Base-by-base conservation (phyloP, 2,113 vertebrate species). In the Lynx canadensis region DNA sequence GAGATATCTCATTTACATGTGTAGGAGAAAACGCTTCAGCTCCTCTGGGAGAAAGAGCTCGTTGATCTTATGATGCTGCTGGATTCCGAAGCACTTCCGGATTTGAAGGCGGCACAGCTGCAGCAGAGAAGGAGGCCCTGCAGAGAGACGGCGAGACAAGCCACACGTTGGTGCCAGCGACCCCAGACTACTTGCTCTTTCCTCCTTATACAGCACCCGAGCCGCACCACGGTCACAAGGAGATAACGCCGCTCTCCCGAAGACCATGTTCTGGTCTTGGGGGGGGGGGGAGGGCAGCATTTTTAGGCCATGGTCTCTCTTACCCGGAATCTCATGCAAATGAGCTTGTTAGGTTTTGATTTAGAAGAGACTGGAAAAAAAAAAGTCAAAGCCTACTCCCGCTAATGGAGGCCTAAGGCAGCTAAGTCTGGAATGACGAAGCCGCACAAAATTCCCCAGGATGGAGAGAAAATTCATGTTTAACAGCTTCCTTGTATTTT, bases 91-190 rank as follows among this genome's bases (percentile, higher is more conserved):
- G 95, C 98, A 99, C 95, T 97, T 99, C 96, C 99, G 98, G 98
- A 99, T 99, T 97, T 96, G 96, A 81, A 99, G 98, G 88, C 99
- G 99, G 85, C 99, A 99, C 87, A 99, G 92, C 97, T 99, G 99
- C 99, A 98, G 99, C 97, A 99, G 98, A 97, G 99, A 97, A 48
- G 98, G 86, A 0, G 98, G 99, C 91, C 99, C 99, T 99, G 98
- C 66, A 97, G 97, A 97, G 94, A 98, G 60, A 98, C 3, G 89
- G 82, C 50, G 97, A 92, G 97, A 98, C 9, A 97, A 78, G 81
- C 98, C 95, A 97, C 23, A 31, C 15, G 9, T 0, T 33, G 73
- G n/a, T 63, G 93, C 97, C 74, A 89, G 13, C 19, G 5, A 73
- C n/a, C 74, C 38, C 36, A 86, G 89, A 81, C 6, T 31, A 1